A percentile compares a stretch with the other conserved stretches of the same genome.
Evolutionary conservation across 2,797 vertebrate species (phyloP).

Genomic region (Limnodromus scolopaceus): DNA sequence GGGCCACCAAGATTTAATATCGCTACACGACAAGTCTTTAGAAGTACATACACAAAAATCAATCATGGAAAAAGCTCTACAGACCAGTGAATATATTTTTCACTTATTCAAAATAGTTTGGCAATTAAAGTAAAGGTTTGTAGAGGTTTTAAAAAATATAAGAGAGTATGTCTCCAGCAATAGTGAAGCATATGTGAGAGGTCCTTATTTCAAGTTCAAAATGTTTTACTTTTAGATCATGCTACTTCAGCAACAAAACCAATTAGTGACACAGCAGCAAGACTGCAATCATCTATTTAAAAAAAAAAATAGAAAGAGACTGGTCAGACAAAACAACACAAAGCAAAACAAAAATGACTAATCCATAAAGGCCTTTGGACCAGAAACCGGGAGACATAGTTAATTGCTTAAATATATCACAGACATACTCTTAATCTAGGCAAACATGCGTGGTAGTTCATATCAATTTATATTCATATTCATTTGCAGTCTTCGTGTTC

Average conservation of each 20-base stretch:
- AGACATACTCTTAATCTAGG: neutral
- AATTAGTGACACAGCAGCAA: neutral
- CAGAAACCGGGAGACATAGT: neutral
- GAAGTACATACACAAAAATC: neutral
- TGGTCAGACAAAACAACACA: neutral
- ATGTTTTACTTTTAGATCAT: neutral
- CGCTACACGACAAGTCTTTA: neutral
- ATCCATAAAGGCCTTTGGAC: neutral
- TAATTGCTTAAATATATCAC: slow-evolving; percentile 25
- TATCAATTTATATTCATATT: slow-evolving; percentile 4
- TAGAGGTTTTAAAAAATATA: neutral
- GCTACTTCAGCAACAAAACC: slow-evolving; percentile 21
- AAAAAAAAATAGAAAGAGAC: neutral
- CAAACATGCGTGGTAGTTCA: neutral
- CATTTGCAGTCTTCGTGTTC: neutral
- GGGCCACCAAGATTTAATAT: neutral
- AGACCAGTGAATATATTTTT: neutral
- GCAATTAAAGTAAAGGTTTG: neutral
- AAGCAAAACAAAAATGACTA: neutral
- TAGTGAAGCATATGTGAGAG: neutral
- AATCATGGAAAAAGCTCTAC: neutral
- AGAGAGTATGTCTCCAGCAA: neutral
- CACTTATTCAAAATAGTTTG: neutral
- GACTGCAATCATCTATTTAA: neutral
- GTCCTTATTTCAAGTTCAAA: neutral